These are phyloP conservation scores for Microplitis demolitor DNA, from an alignment of 1,140 invertebrate genomes.

Conservation along the genomic window DNA sequence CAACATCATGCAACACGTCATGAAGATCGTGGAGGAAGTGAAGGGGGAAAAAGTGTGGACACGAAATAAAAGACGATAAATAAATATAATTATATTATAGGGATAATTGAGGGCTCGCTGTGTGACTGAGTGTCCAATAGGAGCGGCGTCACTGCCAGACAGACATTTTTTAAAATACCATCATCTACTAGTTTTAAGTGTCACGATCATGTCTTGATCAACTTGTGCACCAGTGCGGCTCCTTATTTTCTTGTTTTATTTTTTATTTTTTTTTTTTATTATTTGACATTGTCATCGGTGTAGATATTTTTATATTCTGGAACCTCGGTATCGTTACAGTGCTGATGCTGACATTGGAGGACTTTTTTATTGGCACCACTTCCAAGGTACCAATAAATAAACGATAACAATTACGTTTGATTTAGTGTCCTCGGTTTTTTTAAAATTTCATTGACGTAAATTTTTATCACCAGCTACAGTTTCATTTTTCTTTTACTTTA, in stretches of 20 bases:
- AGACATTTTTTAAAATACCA: too few relatives aligned
- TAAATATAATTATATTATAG: not conserved
- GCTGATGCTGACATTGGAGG: too few relatives aligned
- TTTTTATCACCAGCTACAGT: too few relatives aligned
- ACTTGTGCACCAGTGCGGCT: not conserved
- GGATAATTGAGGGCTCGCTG: not conserved
- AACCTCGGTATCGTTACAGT: too few relatives aligned
- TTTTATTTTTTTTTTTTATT: not conserved
- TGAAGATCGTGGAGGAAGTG: constrained; percentile 45
- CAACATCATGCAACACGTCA: constrained; percentile 31
- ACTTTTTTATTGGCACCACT: too few relatives aligned
- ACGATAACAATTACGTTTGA: too few relatives aligned
- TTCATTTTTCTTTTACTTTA: too few relatives aligned
- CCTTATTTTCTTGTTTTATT: not conserved
- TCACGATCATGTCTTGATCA: constrained; percentile 1
- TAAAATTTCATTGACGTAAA: too few relatives aligned
- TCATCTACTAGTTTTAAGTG: not conserved
- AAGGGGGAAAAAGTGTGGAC: constrained; percentile 34
- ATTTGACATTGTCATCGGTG: not conserved
- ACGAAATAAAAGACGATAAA: constrained; percentile 6
- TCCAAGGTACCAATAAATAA: too few relatives aligned
- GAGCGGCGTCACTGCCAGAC: too few relatives aligned
- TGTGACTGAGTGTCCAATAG: not conserved
- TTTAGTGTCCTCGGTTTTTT: too few relatives aligned
- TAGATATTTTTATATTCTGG: not conserved